Base-by-base conservation (phyloP, 2,888 invertebrate species). In the Sesamia inferens region DNA sequence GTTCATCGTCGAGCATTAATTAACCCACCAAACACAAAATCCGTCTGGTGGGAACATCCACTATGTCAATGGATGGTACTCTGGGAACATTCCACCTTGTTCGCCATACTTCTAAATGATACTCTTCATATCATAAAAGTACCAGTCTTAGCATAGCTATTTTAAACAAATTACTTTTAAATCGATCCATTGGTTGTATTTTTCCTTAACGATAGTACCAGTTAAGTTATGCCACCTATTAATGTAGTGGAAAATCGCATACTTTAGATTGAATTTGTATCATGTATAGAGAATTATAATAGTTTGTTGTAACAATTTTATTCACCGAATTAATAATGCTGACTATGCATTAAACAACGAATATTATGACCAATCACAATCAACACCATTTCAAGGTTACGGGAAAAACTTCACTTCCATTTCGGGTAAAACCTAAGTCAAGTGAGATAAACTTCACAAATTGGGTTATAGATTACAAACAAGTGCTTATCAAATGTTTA, bases 391-490 rank as follows among this genome's bases (percentile, higher is more conserved):
- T 13, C 22, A 11, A 31, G 14, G 42, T 39, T 24, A 8, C 31
- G 51, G 64, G 58, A 55, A 76, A 74, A 64, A 58, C 24, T 14
- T 51, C 11, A 71, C 22, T 58, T 10, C 6, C 2, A 16, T 57
- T 74, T 42, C n/a, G 57, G 48, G 42, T 31, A 74, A 58, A 16
- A 31, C 42, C 57, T 71, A 55, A 22, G 16, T 22, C 13, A 19
- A 31, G 13, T 44, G 11, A 54, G 44, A 72, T 74, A 72, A 59
- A 42, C 72, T 47, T 24, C 42, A 54, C 42, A 31, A 71, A 71
- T 58, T 71, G 19, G 22, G 19, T 42, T 14, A 16, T 16, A 55
- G 5, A 22, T 39, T 14, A 73, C 39, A 47, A 73, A 63, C 39
- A 74, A 62, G 19, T 62, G 5, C 47, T 63, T 74, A 74, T 63